Conservation (phyloP, 2,113 vertebrate genomes). For the Cervus canadensis region DNA sequence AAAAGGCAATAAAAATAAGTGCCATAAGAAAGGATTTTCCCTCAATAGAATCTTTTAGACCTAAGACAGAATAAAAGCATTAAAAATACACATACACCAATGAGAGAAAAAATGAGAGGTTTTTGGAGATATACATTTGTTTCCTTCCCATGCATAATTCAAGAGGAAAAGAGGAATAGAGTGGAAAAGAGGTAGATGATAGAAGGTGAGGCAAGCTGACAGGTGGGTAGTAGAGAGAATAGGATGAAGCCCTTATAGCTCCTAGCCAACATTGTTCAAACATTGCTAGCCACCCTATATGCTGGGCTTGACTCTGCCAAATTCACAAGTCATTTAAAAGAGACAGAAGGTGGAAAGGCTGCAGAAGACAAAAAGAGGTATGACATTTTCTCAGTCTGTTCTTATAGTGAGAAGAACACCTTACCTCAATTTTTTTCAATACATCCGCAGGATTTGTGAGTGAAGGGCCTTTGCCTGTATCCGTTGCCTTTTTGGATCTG, state of each 20-base stretch:
- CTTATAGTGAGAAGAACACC: background rate
- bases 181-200: background rate
- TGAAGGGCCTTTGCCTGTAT: background rate
- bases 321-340: background rate
- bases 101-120: background rate
- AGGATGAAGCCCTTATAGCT: background rate
- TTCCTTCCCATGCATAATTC: background rate
- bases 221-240: background rate
- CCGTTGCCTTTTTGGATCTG: slow-evolving; percentile 19
- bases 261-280: background rate
- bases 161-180: background rate
- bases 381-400: background rate
- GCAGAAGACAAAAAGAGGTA: background rate
- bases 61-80: background rate
- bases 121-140: background rate
- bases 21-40: background rate
- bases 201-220: background rate
- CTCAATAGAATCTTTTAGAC: background rate
- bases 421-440: slow-evolving; percentile 73
- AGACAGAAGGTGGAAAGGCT: background rate
- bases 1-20: background rate
- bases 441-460: slow-evolving; percentile 58
- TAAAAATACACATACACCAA: background rate
- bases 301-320: background rate
- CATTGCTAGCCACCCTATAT: background rate